These are phyloP conservation scores for Sarcophaga subvicina DNA, from an alignment of 2,888 invertebrate species.

Conservation along the genomic window DNA sequence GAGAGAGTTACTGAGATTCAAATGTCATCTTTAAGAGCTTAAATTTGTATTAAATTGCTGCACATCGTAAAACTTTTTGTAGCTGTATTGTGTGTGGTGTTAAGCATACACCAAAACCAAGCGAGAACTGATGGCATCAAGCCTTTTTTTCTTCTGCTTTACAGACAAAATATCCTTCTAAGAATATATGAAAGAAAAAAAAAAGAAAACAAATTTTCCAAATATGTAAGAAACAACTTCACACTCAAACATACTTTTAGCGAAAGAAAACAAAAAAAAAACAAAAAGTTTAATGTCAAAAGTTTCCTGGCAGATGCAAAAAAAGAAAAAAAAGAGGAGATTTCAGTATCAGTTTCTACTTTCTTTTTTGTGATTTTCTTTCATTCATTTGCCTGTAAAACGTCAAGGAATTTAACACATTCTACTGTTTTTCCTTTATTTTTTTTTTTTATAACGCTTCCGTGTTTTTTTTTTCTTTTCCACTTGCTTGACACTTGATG, in stretches of 20 bases:
- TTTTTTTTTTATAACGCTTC: constrained; percentile 49
- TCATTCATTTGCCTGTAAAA: neutral
- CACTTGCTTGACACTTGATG: constrained; percentile 68
- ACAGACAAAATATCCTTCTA: no score
- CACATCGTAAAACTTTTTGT: constrained; percentile 74
- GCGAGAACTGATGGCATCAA: no score
- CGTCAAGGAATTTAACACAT: neutral
- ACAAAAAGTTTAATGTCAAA: constrained; percentile 61
- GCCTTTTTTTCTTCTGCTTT: no score
- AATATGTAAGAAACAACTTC: no score
- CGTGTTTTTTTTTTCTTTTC: constrained; percentile 41
- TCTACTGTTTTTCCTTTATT: neutral
- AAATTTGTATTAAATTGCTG: constrained; percentile 80
- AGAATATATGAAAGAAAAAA: neutral
- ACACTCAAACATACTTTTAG: neutral
- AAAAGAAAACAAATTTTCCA: neutral
- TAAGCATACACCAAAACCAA: neutral
- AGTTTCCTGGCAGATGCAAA: constrained; percentile 43
- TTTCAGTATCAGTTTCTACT: neutral
- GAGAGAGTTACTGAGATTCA: constrained; percentile 76
- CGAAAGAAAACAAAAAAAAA: neutral
- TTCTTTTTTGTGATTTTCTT: neutral
- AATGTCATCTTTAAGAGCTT: constrained; percentile 81
- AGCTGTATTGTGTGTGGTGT: neutral
- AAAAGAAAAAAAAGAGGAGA: neutral